These are phyloP conservation scores for Acrossocheilus fasciatus DNA, from an alignment of 2,797 vertebrate species.

Conservation along the genomic window DNA sequence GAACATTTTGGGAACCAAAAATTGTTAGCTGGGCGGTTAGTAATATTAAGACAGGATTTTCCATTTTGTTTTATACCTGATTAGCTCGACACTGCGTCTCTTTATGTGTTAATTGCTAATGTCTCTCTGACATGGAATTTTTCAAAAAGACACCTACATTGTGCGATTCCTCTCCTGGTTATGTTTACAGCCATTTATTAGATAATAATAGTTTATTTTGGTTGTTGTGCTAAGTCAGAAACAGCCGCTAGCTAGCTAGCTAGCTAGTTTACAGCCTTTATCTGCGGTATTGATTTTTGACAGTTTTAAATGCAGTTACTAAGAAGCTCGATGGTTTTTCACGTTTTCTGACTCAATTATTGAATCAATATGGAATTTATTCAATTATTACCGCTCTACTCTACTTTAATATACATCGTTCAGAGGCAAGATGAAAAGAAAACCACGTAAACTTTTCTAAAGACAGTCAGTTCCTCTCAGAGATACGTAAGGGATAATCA, in stretches of 20 bases:
- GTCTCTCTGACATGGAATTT: neutral
- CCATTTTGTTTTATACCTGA: neutral
- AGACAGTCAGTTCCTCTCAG: too few species aligned
- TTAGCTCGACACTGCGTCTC: neutral
- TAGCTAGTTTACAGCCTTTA: neutral
- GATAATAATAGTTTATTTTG: neutral
- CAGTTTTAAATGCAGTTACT: neutral
- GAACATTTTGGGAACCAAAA: neutral
- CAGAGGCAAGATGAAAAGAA: too few species aligned
- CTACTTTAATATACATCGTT: too few species aligned
- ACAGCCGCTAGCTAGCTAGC: neutral
- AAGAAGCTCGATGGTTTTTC: neutral
- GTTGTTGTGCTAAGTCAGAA: neutral
- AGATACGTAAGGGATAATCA: too few species aligned
- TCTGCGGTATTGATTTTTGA: neutral
- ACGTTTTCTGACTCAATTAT: neutral
- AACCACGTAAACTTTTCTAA: too few species aligned
- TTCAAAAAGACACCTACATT: neutral
- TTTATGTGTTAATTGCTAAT: neutral
- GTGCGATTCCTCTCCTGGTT: neutral
- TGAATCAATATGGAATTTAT: constrained; percentile 9
- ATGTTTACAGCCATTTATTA: neutral
- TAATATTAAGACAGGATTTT: neutral
- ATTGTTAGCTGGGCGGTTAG: neutral
- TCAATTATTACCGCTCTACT: neutral